A percentile compares a stretch with the other conserved stretches of the same genome.
phyloP scores from a whole-genome alignment of 2,888 invertebrate genomes.

The Tineola bisselliella region DNA sequence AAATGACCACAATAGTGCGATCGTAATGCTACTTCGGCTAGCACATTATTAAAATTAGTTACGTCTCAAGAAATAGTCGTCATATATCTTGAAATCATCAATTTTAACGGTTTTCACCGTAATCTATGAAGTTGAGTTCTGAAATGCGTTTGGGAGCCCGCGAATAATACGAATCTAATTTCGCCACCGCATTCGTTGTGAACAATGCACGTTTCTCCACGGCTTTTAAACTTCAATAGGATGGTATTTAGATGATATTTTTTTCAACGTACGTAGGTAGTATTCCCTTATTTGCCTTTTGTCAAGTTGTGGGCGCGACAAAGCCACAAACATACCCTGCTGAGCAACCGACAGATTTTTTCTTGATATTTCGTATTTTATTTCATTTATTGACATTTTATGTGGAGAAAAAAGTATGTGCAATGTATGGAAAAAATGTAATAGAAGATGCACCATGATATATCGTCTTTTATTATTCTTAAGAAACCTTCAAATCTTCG shows the following conservation, averaged over 20 bases:
- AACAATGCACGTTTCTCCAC: slow-evolving; percentile 57
- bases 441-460: slow-evolving; percentile 56
- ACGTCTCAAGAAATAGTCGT: background rate
- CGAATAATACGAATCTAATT: slow-evolving; percentile 60
- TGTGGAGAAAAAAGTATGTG: slow-evolving; percentile 35
- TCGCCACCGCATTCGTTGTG: slow-evolving; percentile 55
- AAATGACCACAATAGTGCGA: background rate
- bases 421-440: slow-evolving; percentile 35
- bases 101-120: slow-evolving; percentile 26
- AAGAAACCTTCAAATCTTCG: slow-evolving; percentile 17
- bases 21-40: background rate
- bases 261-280: slow-evolving; percentile 38
- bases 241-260: slow-evolving; percentile 62
- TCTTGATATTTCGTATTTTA: slow-evolving; percentile 56
- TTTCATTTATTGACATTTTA: slow-evolving; percentile 51
- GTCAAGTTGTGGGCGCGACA: slow-evolving; percentile 64
- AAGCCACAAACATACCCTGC: slow-evolving; percentile 64
- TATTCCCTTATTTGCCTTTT: slow-evolving; percentile 67
- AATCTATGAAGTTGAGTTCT: slow-evolving; percentile 16
- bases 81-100: slow-evolving; percentile 15
- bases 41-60: background rate
- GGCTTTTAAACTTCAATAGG: slow-evolving; percentile 66
- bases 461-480: slow-evolving; percentile 47
- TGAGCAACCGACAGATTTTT: slow-evolving; percentile 54
- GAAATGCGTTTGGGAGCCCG: slow-evolving; percentile 19